A percentile compares a stretch with the other conserved stretches of the same genome.
These are phyloP conservation scores for Axinella damicornis DNA, from an alignment of 37 sponge, comb jelly and placozoan genomes.

Conservation along the genomic window DNA sequence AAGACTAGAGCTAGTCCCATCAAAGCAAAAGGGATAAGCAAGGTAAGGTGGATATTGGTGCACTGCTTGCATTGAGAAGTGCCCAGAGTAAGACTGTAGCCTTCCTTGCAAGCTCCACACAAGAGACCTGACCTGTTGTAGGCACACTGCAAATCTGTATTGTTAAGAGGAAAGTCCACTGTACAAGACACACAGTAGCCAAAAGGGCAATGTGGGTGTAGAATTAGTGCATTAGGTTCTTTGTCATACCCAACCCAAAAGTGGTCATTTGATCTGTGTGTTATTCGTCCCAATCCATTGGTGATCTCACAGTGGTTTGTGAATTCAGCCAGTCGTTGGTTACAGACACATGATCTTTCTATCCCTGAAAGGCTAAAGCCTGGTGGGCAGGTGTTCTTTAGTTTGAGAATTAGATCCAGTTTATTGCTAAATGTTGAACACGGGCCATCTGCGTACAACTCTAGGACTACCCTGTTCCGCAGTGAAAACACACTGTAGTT, in stretches of 20 bases:
- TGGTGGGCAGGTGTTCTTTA: no score
- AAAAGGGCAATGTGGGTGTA: not conserved
- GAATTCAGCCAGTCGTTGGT: no score
- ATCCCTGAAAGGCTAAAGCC: no score
- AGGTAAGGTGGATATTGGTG: not conserved
- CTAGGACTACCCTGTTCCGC: no score
- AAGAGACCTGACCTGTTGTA: not conserved
- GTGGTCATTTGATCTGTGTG: not conserved
- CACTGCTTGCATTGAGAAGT: not conserved
- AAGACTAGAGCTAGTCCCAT: not conserved
- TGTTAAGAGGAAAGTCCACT: not conserved
- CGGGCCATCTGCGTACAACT: no score
- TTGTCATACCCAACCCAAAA: conserved; percentile 1
- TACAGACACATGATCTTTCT: no score
- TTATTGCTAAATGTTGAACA: no score
- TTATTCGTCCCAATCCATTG: not conserved
- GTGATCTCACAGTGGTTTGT: not conserved
- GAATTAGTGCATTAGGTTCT: not conserved
- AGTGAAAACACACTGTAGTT: no score
- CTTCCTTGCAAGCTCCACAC: not conserved
- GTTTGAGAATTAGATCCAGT: no score
- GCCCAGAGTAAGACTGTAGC: not conserved
- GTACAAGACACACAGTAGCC: not conserved
- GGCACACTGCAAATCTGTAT: not conserved
- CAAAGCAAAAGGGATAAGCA: not conserved